Percentiles rank a stretch among this genome's conserved stretches.
Conservation (phyloP, 1,140 invertebrate species). For the Papilio polyxenes region DNA sequence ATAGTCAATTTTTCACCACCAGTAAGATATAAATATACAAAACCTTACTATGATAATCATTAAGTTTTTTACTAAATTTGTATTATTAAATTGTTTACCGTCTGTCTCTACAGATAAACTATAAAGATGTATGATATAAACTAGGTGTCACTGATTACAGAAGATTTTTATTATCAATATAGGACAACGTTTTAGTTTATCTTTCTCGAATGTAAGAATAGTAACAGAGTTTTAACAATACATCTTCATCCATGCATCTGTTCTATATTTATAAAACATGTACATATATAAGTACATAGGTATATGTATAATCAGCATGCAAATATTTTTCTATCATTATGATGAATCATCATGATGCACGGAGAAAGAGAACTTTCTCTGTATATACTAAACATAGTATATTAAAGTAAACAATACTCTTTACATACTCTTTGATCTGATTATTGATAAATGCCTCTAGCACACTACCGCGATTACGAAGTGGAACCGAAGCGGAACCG, state of each 20-base stretch:
- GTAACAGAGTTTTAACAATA: not conserved
- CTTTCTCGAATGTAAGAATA: not conserved
- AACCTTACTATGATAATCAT: too few species aligned
- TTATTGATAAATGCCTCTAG: conserved; percentile 32
- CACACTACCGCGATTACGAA: not conserved
- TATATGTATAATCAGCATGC: not conserved
- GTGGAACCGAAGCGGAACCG: not conserved
- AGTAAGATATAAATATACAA: too few species aligned
- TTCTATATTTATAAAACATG: not conserved
- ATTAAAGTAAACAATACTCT: conserved; percentile 50
- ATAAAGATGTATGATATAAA: not conserved
- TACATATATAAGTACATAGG: too few species aligned
- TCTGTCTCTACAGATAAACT: not conserved
- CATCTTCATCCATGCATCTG: not conserved
- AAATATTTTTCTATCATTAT: not conserved
- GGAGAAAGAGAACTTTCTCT: conserved; percentile 32
- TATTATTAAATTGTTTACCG: not conserved
- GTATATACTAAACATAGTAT: conserved; percentile 33
- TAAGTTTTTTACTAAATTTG: not conserved
- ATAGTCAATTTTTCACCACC: too few species aligned
- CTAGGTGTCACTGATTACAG: not conserved
- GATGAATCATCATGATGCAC: conserved; percentile 3
- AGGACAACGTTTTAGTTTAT: not conserved
- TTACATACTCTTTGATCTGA: conserved; percentile 58
- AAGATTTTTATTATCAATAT: conserved; percentile 8